Evolutionary conservation across 2,888 invertebrate species (phyloP), one percentile per base, ranked within the genome.

Genomic region (Parnassius smintheus): DNA sequence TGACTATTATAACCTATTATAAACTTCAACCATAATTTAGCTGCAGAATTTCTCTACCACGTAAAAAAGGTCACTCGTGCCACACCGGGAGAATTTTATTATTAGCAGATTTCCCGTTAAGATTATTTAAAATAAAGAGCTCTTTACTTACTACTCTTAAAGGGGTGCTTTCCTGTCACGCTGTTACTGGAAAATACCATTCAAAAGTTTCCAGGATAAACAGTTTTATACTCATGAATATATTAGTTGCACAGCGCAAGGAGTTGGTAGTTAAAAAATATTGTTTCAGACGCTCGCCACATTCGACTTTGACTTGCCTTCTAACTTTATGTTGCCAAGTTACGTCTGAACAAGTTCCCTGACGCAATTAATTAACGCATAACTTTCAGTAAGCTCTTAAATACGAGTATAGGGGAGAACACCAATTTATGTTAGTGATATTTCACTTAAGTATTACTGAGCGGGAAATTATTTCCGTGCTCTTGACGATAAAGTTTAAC

Each of bases 301-400:
- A n/a, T 46, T 48, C 51, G 18, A 51, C 55, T 60, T 60, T 49
- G 54, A 55, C 49, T 49, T 44, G 48, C 46, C 45, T 46, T 18
- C 45, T 48, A 57, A 62, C 57, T 62, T 53, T 44, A 54, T 53
- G 56, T 61, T 56, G 7, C 42, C 22, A 62, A 58, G 62, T 58
- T 49, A 58, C 53, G 58, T 42, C n/a, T 54, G 53, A 58, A 58
- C 49, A 45, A 62, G 18, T 62, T 49, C 13, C 46, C 41, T 44
- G 10, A 12, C 55, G 52, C 35, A 57, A 62, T 62, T 62, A 62
- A 62, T 62, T 57, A 62, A 62, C 57, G 57, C 53, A 53, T 57
- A 41, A 59, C 51, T 18, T 52, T 56, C 48, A 61, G 55, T 50
- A 49, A 52, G 12, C 52, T 52, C 35, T 45, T 44, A 49, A 49